Evolutionary conservation across 2,113 vertebrate species (phyloP).

Genomic region (Bos javanicus): DNA sequence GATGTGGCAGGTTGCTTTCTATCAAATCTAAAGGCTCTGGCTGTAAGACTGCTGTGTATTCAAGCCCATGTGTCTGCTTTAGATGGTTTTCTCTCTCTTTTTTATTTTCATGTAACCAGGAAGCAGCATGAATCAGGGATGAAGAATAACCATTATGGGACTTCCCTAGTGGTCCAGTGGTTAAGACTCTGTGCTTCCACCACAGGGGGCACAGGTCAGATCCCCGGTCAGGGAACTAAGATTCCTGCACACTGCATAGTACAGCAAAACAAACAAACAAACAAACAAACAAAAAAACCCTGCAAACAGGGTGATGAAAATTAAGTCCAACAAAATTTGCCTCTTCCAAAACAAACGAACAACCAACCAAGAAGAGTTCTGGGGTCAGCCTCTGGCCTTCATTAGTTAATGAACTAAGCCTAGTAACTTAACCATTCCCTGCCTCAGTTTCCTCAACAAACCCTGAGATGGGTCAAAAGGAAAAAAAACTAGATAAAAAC

Average conservation of each 20-base stretch:
- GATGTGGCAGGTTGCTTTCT: neutral
- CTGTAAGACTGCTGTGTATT: too few relatives aligned
- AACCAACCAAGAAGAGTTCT: neutral
- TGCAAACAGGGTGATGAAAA: neutral
- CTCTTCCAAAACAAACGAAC: neutral
- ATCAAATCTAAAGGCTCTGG: neutral
- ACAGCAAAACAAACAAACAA: neutral
- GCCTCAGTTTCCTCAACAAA: neutral
- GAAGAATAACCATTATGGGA: neutral
- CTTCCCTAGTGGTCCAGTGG: neutral
- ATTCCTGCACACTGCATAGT: neutral
- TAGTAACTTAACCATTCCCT: neutral
- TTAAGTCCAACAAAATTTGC: neutral
- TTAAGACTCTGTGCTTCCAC: neutral
- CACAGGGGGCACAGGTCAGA: neutral
- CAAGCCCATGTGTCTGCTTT: neutral
- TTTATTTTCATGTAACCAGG: neutral
- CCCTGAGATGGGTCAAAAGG: neutral
- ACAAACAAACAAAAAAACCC: neutral
- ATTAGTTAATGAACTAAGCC: neutral
- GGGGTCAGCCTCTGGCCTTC: neutral
- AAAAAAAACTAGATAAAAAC: neutral
- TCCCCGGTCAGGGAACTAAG: neutral
- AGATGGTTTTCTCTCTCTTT: neutral
- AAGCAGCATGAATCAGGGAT: neutral